These are phyloP conservation scores for Eupithecia insigniata DNA, from an alignment of 2,888 invertebrate species.

Conservation along the genomic window DNA sequence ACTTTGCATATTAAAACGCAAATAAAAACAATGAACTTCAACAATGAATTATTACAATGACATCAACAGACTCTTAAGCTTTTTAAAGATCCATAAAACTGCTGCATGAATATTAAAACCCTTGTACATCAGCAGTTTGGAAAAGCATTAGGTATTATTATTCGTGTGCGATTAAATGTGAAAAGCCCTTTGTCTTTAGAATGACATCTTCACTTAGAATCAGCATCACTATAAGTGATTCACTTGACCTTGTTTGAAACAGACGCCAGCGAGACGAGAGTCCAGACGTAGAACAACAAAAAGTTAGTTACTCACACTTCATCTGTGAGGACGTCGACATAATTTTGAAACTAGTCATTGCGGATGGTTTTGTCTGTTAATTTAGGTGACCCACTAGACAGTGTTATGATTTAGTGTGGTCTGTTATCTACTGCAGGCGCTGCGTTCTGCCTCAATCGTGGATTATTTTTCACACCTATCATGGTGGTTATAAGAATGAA, in stretches of 20 bases:
- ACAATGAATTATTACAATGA: constrained; percentile 27
- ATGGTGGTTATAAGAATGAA: background rate
- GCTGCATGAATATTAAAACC: constrained; percentile 27
- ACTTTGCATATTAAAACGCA: constrained; percentile 4
- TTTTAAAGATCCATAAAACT: constrained; percentile 36
- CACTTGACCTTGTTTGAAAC: constrained; percentile 59
- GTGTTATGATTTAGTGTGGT: background rate
- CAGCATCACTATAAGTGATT: constrained; percentile 47
- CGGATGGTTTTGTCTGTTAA: constrained; percentile 14
- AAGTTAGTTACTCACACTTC: constrained; percentile 51
- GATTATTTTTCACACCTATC: background rate
- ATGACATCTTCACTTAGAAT: constrained; percentile 41
- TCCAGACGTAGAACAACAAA: constrained; percentile 52
- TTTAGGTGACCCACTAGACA: constrained; percentile 7
- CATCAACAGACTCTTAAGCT: constrained; percentile 27
- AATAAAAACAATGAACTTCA: constrained; percentile 25
- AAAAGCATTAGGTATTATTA: constrained; percentile 25
- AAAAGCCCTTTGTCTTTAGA: constrained; percentile 36
- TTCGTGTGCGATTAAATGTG: constrained; percentile 21
- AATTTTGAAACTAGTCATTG: constrained; percentile 27
- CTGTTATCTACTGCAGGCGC: background rate
- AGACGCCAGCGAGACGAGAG: constrained; percentile 58
- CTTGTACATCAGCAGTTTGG: constrained; percentile 18
- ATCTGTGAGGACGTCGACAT: constrained; percentile 34
- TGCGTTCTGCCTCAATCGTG: background rate